A percentile compares a stretch with the other conserved stretches of the same genome.
These are phyloP conservation scores for Apomyelois bistriatella DNA, from an alignment of 2,888 invertebrate genomes.

Conservation along the genomic window DNA sequence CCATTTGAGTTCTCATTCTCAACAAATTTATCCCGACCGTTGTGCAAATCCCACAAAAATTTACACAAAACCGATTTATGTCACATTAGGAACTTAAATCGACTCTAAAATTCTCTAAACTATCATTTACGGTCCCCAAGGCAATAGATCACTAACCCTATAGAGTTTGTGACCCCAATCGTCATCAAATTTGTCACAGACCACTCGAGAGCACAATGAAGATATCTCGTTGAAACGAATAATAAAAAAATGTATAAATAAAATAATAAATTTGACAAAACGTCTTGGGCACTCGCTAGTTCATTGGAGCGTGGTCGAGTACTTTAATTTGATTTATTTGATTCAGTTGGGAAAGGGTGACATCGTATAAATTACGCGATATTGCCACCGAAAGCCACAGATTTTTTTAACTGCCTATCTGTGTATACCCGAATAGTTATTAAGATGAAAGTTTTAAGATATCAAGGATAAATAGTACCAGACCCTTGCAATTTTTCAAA, in stretches of 20 bases:
- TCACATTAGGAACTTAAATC: constrained; percentile 66
- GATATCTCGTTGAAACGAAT: constrained; percentile 60
- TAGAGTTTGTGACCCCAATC: constrained; percentile 63
- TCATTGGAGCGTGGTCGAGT: constrained; percentile 67
- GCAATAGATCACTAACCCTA: constrained; percentile 68
- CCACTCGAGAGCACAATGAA: constrained; percentile 71
- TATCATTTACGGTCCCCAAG: constrained; percentile 62
- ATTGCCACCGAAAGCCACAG: constrained; percentile 38
- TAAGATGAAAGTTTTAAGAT: constrained; percentile 35
- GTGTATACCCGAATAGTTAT: constrained; percentile 26
- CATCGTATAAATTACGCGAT: constrained; percentile 60
- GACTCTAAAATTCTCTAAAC: constrained; percentile 71
- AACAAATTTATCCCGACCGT: constrained; percentile 44
- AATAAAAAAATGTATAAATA: constrained; percentile 75
- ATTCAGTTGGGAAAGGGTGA: constrained; percentile 68
- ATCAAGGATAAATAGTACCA: constrained; percentile 16
- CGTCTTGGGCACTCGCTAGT: constrained; percentile 76
- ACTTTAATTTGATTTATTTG: constrained; percentile 78
- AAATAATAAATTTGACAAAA: constrained; percentile 80
- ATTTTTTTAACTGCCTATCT: constrained; percentile 32
- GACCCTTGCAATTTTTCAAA: constrained; percentile 3
- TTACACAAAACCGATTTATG: constrained; percentile 61
- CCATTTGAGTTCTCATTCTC: constrained; percentile 45
- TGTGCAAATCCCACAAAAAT: constrained; percentile 54
- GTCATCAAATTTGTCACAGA: constrained; percentile 80